Percentiles rank a stretch among this genome's conserved stretches.
These are phyloP conservation scores for Pterostichus niger DNA, from an alignment of 2,888 invertebrate species.

Conservation along the genomic window DNA sequence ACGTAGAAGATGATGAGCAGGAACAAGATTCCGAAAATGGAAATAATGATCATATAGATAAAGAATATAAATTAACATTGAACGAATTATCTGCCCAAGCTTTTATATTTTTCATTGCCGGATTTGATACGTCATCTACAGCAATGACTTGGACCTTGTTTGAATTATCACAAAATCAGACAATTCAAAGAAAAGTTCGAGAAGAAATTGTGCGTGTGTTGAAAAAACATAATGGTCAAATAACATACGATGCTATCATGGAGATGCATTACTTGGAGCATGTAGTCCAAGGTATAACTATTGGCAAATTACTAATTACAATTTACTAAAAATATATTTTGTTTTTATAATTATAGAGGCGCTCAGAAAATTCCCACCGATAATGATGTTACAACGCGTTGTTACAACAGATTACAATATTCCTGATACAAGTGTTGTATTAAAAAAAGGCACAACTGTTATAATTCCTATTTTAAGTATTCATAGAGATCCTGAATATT, in stretches of 20 bases:
- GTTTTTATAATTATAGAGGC: constrained; percentile 71
- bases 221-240: background rate
- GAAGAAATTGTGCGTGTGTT: constrained; percentile 70
- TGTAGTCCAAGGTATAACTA: background rate
- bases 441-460: constrained; percentile 69
- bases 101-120: constrained; percentile 77
- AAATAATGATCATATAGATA: background rate
- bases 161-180: constrained; percentile 75
- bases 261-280: background rate
- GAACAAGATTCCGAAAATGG: constrained; percentile 31
- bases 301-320: too few relatives aligned
- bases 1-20: constrained; percentile 68
- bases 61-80: constrained; percentile 66
- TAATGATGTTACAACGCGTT: constrained; percentile 70
- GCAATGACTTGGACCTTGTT: constrained; percentile 75
- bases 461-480: constrained; percentile 71
- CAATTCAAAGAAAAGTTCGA: constrained; percentile 76
- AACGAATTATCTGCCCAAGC: constrained; percentile 74
- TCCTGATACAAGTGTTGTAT: constrained; percentile 68
- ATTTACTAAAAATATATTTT: background rate
- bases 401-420: constrained; percentile 70
- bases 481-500: constrained; percentile 72
- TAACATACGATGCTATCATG: constrained; percentile 7
- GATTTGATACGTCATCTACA: constrained; percentile 77
- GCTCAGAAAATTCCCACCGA: constrained; percentile 73